These are phyloP conservation scores for Drosophila nigrodunni DNA, from an alignment of 1,140 invertebrate genomes.

Conservation along the genomic window DNA sequence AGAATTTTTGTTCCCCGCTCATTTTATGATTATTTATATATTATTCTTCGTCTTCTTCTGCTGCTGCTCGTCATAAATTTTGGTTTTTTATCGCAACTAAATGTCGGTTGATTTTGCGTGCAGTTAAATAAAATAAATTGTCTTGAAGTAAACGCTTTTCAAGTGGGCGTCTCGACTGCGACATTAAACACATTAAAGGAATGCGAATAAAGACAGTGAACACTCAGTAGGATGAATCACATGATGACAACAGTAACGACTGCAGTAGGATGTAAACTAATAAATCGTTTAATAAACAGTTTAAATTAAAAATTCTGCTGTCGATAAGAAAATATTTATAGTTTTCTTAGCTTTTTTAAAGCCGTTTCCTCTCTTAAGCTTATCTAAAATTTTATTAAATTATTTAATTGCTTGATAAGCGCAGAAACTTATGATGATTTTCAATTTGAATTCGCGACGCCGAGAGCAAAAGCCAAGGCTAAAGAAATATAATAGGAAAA, in stretches of 20 bases:
- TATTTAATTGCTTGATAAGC: constrained; percentile 20
- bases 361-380: too few species aligned
- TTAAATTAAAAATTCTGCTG: too few species aligned
- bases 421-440: background rate
- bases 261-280: too few species aligned
- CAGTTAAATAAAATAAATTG: constrained; percentile 77
- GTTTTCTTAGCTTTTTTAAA: too few species aligned
- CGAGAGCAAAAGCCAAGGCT: constrained; percentile 51
- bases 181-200: constrained; percentile 1
- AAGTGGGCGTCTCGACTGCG: constrained; percentile 5
- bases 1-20: constrained; percentile 64
- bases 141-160: constrained; percentile 35
- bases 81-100: constrained; percentile 76
- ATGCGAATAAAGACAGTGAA: background rate
- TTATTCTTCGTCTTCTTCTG: background rate
- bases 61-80: constrained; percentile 67
- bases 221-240: background rate
- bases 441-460: constrained; percentile 1
- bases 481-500: constrained; percentile 64
- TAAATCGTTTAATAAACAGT: too few species aligned
- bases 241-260: background rate
- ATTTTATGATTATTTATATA: constrained; percentile 38
- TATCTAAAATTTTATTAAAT: background rate
- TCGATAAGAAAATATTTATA: too few species aligned
- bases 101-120: constrained; percentile 63